These are phyloP conservation scores for Heliornis fulica DNA, from an alignment of 2,113 vertebrate genomes.

Conservation along the genomic window DNA sequence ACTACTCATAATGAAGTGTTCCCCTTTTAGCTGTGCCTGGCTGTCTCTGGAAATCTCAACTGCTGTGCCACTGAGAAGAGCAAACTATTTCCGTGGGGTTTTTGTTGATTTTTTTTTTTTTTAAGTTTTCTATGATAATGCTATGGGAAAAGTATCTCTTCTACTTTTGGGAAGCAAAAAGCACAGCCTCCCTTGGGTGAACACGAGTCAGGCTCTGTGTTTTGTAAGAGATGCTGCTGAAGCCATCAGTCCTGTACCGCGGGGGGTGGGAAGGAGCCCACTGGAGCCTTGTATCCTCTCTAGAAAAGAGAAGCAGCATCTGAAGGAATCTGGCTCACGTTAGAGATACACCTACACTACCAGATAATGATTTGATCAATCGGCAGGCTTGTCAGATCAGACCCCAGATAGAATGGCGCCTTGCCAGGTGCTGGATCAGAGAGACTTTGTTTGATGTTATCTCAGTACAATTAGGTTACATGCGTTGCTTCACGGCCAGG, in stretches of 20 bases:
- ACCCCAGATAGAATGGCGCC: conserved; percentile 49
- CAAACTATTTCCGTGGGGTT: background rate
- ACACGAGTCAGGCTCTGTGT: accelerated
- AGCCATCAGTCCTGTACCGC: accelerated
- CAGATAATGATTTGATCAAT: conserved; percentile 70
- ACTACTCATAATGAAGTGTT: background rate
- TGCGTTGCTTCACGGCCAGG: background rate
- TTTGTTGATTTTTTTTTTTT: background rate
- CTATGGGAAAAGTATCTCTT: background rate
- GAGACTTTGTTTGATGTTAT: conserved; percentile 61
- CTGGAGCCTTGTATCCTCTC: background rate
- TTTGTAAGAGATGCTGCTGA: background rate
- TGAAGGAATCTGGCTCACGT: conserved; percentile 44
- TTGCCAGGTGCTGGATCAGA: conserved; percentile 58
- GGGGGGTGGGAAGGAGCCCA: background rate
- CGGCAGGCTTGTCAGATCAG: conserved; percentile 64
- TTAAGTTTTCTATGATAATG: background rate
- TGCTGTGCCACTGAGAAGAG: background rate
- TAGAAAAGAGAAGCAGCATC: background rate
- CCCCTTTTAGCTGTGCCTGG: background rate
- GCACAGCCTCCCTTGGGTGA: background rate
- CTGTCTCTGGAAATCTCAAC: background rate
- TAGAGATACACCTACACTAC: conserved; percentile 45
- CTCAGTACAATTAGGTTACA: conserved; percentile 61
- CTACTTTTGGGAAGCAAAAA: background rate